Evolutionary conservation across 2,113 vertebrate species (phyloP).

Genomic region (Glaucidium brasilianum): DNA sequence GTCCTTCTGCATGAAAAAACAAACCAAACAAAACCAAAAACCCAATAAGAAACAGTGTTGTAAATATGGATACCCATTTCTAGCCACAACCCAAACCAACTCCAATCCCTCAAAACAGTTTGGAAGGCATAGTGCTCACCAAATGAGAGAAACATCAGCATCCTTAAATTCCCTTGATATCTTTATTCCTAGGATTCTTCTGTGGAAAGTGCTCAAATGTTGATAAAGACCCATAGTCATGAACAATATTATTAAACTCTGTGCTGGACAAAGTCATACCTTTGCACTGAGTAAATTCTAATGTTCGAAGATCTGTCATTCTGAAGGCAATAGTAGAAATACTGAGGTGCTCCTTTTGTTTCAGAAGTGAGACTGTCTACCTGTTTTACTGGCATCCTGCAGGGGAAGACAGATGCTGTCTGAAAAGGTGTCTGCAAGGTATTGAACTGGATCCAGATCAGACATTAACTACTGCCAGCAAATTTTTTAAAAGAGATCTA

Average conservation of each 20-base stretch:
- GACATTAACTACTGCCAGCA: constrained; percentile 23
- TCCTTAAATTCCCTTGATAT: not conserved
- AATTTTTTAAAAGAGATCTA: not conserved
- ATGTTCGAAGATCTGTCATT: not conserved
- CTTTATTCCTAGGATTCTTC: not conserved
- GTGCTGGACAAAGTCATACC: not conserved
- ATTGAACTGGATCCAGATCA: constrained; percentile 42
- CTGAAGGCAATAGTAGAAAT: not conserved
- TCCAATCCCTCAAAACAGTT: not conserved
- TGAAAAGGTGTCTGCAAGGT: constrained; percentile 53
- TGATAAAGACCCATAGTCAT: not conserved
- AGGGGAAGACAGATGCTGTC: constrained; percentile 65
- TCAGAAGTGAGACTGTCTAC: constrained; percentile 44
- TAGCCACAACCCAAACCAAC: not conserved
- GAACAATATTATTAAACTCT: not conserved
- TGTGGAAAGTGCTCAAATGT: not conserved
- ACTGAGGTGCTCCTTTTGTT: not conserved
- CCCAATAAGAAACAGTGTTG: not conserved
- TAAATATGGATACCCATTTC: fast-evolving
- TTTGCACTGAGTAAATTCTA: not conserved
- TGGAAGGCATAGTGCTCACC: not conserved
- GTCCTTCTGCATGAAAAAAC: not conserved
- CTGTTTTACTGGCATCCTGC: constrained; percentile 48
- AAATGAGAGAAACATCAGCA: not conserved
- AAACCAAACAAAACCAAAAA: fast-evolving